Evolutionary conservation across 2,113 vertebrate species (phyloP).

Genomic region (Erpornis zantholeuca): DNA sequence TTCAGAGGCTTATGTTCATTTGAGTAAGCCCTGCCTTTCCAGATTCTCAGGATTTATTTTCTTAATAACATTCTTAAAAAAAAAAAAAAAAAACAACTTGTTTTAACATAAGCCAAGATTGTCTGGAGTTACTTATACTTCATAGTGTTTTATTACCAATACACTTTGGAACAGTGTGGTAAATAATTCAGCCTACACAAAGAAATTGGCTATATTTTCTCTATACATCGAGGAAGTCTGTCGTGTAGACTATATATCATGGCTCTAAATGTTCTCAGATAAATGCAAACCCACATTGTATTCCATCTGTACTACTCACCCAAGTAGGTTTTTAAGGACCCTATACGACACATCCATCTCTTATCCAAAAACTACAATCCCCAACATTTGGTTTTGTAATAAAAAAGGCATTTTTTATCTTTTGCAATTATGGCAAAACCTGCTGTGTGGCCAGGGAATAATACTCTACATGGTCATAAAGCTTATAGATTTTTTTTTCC

Average conservation of each 20-base stretch:
- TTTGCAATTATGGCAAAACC: slow-evolving; percentile 18
- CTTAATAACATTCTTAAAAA: slow-evolving; percentile 26
- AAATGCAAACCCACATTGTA: slow-evolving; percentile 22
- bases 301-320: slow-evolving; percentile 30
- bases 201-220: slow-evolving; percentile 60
- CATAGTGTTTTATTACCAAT: slow-evolving; percentile 57
- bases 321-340: not conserved
- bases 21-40: slow-evolving; percentile 25
- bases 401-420: slow-evolving; percentile 10
- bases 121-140: slow-evolving; percentile 53
- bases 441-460: not conserved
- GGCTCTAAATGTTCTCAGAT: slow-evolving; percentile 44
- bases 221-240: slow-evolving; percentile 32
- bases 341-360: not conserved
- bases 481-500: not conserved
- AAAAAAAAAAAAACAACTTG: not conserved
- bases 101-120: slow-evolving; percentile 49
- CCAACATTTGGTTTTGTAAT: not conserved
- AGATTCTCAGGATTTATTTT: slow-evolving; percentile 54
- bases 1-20: slow-evolving; percentile 1
- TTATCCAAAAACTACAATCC: not conserved
- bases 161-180: slow-evolving; percentile 47
- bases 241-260: slow-evolving; percentile 7
- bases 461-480: not conserved
- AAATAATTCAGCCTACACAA: slow-evolving; percentile 65